These are phyloP conservation scores for Elephantulus edwardii DNA, from an alignment of 2,113 vertebrate genomes.

Conservation along the genomic window DNA sequence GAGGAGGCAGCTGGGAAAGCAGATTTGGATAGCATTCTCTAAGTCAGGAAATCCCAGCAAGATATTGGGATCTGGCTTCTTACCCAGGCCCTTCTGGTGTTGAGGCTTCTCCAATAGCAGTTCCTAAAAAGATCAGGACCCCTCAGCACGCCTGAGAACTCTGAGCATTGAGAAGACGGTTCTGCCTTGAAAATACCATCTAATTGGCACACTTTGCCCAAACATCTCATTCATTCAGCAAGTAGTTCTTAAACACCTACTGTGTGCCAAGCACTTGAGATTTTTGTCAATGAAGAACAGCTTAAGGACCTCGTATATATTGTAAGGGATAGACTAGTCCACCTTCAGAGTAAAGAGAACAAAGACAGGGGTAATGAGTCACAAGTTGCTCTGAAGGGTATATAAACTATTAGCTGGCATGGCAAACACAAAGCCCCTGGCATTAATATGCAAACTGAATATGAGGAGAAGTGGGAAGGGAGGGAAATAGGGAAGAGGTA, in stretches of 20 bases:
- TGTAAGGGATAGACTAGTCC: no score
- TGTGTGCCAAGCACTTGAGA: not conserved
- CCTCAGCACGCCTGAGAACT: not conserved
- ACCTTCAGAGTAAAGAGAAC: no score
- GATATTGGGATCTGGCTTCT: not conserved
- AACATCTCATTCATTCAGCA: not conserved
- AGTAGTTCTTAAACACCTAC: no score
- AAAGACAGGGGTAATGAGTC: no score
- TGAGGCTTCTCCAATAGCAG: not conserved
- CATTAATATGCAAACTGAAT: no score
- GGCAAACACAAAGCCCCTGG: no score
- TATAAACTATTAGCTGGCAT: no score
- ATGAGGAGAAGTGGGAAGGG: no score
- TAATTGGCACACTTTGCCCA: not conserved
- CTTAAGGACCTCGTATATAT: not conserved
- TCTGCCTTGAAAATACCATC: not conserved
- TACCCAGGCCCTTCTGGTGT: not conserved
- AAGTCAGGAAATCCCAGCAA: slow-evolving; percentile 4
- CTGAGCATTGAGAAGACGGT: not conserved
- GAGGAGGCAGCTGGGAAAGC: slow-evolving; percentile 19
- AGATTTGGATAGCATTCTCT: not conserved
- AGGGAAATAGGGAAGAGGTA: no score
- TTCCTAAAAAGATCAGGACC: not conserved
- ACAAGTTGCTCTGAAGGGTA: no score
- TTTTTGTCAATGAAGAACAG: not conserved